These are phyloP conservation scores for Lamellibrachia satsuma DNA, from an alignment of 2,888 invertebrate species.

Conservation along the genomic window DNA sequence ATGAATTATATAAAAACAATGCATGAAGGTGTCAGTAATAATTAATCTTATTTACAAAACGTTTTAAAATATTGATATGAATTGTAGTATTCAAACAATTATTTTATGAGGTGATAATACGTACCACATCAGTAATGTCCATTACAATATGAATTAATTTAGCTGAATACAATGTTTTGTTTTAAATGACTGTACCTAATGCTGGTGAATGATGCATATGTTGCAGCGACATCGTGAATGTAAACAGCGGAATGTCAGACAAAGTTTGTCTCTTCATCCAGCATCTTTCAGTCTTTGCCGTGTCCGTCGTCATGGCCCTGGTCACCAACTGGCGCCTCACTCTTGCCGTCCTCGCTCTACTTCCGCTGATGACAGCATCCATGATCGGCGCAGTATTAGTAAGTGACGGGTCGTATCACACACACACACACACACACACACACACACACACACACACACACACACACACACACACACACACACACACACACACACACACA, in stretches of 20 bases:
- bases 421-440: no score
- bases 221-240: slow-evolving; percentile 68
- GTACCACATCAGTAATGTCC: background rate
- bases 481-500: no score
- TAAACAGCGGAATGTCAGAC: slow-evolving; percentile 69
- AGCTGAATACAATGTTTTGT: background rate
- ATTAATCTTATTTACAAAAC: no score
- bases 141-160: background rate
- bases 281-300: slow-evolving; percentile 64
- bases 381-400: background rate
- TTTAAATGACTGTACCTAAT: no score
- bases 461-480: no score
- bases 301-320: slow-evolving; percentile 67
- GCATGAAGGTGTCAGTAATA: no score
- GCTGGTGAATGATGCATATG: background rate
- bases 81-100: no score
- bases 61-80: no score
- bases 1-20: no score
- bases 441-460: no score
- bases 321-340: slow-evolving; percentile 70
- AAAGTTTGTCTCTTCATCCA: slow-evolving; percentile 67
- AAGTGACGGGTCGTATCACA: background rate
- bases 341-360: slow-evolving; percentile 68
- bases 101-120: no score
- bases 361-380: background rate